phyloP scores from a whole-genome alignment of 2,797 vertebrate genomes.

The Thaleichthys pacificus region DNA sequence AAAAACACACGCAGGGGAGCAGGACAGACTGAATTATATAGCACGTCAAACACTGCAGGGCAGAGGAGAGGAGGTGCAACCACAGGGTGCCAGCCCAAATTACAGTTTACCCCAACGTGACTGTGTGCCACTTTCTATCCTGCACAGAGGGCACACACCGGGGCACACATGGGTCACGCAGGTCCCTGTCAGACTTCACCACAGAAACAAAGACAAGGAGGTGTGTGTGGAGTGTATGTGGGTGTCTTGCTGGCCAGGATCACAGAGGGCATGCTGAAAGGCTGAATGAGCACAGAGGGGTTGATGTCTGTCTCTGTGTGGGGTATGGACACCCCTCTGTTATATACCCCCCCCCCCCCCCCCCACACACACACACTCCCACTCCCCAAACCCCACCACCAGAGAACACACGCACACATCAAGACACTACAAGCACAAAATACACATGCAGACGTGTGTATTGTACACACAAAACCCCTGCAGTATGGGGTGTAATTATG shows the following conservation, averaged over 20 bases:
- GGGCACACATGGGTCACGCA: background rate
- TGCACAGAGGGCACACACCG: background rate
- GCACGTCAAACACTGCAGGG: background rate
- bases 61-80: background rate
- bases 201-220: background rate
- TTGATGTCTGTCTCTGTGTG: background rate
- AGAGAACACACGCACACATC: too few species aligned
- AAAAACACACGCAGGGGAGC: background rate
- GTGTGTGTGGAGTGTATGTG: too few species aligned
- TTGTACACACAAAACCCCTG: too few species aligned
- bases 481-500: too few species aligned
- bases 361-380: too few species aligned
- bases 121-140: background rate
- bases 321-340: too few species aligned
- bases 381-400: background rate
- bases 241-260: background rate
- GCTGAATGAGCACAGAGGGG: background rate
- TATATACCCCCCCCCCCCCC: too few species aligned
- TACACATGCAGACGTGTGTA: too few species aligned
- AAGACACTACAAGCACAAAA: too few species aligned
- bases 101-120: background rate
- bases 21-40: background rate
- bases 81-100: constrained; percentile 1
- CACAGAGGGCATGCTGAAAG: background rate
- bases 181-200: background rate